Evolutionary conservation across 2,888 invertebrate genomes (phyloP), one percentile per base, ranked within the genome.

Genomic region (Caenorhabditis sp.): DNA sequence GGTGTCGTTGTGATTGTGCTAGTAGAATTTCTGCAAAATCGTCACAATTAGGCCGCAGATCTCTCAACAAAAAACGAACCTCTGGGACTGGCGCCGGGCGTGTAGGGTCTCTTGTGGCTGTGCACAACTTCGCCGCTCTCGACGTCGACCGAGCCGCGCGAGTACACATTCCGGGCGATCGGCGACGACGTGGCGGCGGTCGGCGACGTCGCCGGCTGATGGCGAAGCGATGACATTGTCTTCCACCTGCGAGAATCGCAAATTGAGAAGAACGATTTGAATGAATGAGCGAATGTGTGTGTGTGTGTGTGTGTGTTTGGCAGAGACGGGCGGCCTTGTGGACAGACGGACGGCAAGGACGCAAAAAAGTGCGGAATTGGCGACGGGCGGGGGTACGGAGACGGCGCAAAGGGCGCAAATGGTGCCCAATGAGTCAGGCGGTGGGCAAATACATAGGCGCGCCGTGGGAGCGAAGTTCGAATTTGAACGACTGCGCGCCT

Each of bases 141-240:
- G 7, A 76, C 71, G 58, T 76, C 76, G 26, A 65, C 65, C 0
- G 74, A 53, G 2, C 24, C 66, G 5, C 70, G 55, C 27, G 75
- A 76, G 26, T 76, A 76, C n/a, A 70, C 62, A 58, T 76, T 76
- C 1, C 63, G 50, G 6, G 74, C 61, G 24, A 55, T 59, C n/a
- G 74, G 66, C 13, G 66, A 68, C 24, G n/a, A n/a, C n/a, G n/a
- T n/a, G n/a, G n/a, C n/a, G n/a, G n/a, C n/a, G n/a, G 68, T 59
- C 55, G 66, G 58, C 17, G 66, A 59, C 9, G 81, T 74, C 37
- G 77, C 63, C 48, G 71, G 35, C 11, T 73, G 61, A 53, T 77
- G 79, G 39, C 78, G 74, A 3, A 81, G 71, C 43, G 81, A 81
- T 58, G 81, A 79, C 81, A 81, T 81, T 65, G 77, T 77, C 58